These are phyloP conservation scores for Adrianichthys oophorus DNA, from an alignment of 2,797 vertebrate species.

Conservation along the genomic window DNA sequence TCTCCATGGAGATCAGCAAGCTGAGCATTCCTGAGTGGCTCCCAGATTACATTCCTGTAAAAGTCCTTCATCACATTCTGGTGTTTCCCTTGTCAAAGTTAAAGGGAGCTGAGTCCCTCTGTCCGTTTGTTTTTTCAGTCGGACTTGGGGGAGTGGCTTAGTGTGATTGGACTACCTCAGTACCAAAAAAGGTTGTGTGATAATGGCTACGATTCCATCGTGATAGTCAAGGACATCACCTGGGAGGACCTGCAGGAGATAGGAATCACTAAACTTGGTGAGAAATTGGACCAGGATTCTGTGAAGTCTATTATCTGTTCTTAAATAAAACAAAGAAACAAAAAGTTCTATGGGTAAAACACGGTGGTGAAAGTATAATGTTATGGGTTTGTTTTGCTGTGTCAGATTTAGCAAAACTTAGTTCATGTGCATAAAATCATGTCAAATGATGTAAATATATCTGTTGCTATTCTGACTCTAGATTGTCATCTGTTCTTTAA, in stretches of 20 bases:
- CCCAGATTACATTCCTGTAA: constrained; percentile 91
- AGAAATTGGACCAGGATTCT: constrained; percentile 33
- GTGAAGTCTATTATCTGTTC: not conserved
- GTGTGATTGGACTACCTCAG: constrained; percentile 87
- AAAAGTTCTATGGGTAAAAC: too few species aligned
- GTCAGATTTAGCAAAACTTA: too few species aligned
- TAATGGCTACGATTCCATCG: constrained; percentile 92
- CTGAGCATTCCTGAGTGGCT: constrained; percentile 93
- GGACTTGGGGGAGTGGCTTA: constrained; percentile 90
- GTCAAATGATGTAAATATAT: too few species aligned
- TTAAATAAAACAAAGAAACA: too few species aligned
- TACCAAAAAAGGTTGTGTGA: constrained; percentile 87
- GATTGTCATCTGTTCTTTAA: too few species aligned
- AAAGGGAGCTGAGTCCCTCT: too few species aligned
- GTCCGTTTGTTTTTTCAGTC: constrained; percentile 62
- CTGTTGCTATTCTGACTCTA: too few species aligned
- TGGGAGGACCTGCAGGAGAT: constrained; percentile 98
- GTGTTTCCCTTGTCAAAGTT: not conserved
- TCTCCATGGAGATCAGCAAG: constrained; percentile 89
- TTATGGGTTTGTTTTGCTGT: too few species aligned
- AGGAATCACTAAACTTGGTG: constrained; percentile 93
- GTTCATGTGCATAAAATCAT: too few species aligned
- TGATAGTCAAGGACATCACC: constrained; percentile 89
- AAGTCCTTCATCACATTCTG: not conserved
- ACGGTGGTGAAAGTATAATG: too few species aligned